A percentile compares a stretch with the other conserved stretches of the same genome.
phyloP scores from a whole-genome alignment of 2,113 vertebrate species.

The Phaethon lepturus region DNA sequence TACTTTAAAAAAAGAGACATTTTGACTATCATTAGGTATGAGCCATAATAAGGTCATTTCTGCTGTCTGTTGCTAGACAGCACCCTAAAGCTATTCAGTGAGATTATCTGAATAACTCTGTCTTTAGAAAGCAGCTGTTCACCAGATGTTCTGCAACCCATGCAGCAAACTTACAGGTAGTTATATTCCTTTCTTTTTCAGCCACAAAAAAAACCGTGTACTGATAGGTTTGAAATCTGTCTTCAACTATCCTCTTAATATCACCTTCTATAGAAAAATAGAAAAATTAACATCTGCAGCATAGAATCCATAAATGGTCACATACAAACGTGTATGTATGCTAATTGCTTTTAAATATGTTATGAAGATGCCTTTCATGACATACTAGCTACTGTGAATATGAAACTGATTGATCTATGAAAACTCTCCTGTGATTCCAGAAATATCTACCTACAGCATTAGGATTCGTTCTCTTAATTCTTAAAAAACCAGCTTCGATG shows the following conservation, averaged over 20 bases:
- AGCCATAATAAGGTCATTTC: not conserved
- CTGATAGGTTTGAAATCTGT: not conserved
- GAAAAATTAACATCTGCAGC: not conserved
- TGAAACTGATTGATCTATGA: not conserved
- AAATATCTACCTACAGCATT: not conserved
- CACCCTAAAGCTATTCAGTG: not conserved
- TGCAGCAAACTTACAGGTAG: constrained; percentile 20
- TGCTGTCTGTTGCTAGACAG: constrained; percentile 44
- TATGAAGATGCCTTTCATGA: not conserved
- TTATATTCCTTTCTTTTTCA: not conserved
- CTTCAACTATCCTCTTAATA: not conserved
- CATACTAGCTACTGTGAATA: not conserved
- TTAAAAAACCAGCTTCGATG: not conserved
- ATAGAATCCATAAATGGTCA: not conserved
- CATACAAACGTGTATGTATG: not conserved
- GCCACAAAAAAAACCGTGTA: not conserved
- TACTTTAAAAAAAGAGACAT: not conserved
- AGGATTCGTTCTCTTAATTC: not conserved
- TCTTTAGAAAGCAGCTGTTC: constrained; percentile 41
- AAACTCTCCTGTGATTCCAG: not conserved
- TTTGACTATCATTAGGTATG: not conserved
- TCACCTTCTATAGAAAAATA: not conserved
- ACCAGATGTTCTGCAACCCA: constrained; percentile 33
- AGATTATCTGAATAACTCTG: constrained; percentile 28
- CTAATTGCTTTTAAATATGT: not conserved